phyloP scores from a whole-genome alignment of 2,113 vertebrate species.

The Xiphias gladius region DNA sequence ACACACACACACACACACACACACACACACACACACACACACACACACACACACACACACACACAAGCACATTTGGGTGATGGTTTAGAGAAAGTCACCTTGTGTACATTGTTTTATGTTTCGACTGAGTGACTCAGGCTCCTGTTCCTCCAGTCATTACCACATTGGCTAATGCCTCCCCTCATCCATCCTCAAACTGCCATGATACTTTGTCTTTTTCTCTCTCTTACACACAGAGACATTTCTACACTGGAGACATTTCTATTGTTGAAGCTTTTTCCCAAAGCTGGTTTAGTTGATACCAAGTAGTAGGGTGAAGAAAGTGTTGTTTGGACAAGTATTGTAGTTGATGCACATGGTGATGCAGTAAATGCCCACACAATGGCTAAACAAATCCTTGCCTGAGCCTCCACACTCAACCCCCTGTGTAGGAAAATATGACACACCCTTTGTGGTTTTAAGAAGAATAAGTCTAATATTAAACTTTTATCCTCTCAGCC shows the following conservation, averaged over 20 bases:
- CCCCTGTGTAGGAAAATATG: neutral
- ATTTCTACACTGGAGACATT: neutral
- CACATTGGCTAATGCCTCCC: conserved; percentile 56
- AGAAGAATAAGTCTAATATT: conserved; percentile 1
- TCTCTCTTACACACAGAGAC: neutral
- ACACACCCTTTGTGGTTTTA: neutral
- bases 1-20: neutral
- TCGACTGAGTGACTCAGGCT: conserved; percentile 46
- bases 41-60: neutral
- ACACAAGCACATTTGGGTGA: conserved; percentile 2
- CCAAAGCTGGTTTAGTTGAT: neutral
- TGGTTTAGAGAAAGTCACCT: conserved; percentile 74
- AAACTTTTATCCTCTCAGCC: neutral
- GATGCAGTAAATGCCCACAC: conserved; percentile 9
- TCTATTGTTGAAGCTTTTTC: neutral
- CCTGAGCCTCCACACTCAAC: neutral
- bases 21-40: neutral
- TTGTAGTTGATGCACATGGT: neutral
- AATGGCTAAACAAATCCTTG: neutral
- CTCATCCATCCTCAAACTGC: conserved; percentile 17
- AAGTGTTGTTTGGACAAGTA: neutral
- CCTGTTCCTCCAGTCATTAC: conserved; percentile 52
- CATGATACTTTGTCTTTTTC: neutral
- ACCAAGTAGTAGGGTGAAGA: neutral
- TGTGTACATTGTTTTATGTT: conserved; percentile 71